phyloP scores from a whole-genome alignment of 2,888 invertebrate genomes.

The Ceramica pisi region DNA sequence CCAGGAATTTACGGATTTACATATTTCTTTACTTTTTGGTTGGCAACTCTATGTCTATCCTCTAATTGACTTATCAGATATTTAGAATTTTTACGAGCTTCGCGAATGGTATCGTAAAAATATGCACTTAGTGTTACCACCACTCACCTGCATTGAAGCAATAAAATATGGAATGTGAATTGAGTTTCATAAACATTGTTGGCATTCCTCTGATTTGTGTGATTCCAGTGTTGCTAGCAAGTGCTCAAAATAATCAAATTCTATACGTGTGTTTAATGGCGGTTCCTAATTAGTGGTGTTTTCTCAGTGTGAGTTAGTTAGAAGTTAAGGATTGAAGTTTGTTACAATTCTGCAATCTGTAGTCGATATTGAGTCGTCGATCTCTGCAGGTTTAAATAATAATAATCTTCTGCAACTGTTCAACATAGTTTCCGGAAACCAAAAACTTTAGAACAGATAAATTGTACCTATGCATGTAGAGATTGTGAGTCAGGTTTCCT shows the following conservation, averaged over 20 bases:
- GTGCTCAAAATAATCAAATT: constrained; percentile 1
- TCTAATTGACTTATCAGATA: constrained; percentile 18
- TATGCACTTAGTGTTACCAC: constrained; percentile 20
- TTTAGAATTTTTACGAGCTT: constrained; percentile 17
- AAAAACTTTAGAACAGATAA: background rate
- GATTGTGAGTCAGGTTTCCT: background rate
- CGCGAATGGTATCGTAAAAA: constrained; percentile 22
- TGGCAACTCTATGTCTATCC: constrained; percentile 2
- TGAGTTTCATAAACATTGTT: constrained; percentile 40
- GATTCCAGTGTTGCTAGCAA: constrained; percentile 11
- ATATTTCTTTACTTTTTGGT: constrained; percentile 7
- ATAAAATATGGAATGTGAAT: constrained; percentile 35
- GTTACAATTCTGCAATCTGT: background rate
- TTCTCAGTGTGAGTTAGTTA: background rate
- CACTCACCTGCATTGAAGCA: constrained; percentile 16
- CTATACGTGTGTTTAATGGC: background rate
- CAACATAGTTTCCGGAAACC: background rate
- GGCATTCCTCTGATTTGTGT: constrained; percentile 11
- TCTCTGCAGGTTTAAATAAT: background rate
- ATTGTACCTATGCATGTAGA: background rate
- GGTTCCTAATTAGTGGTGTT: background rate
- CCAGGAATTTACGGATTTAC: background rate
- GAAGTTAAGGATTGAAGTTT: background rate
- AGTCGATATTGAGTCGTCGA: background rate
- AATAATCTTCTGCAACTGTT: background rate